Evolutionary conservation across 2,113 vertebrate genomes (phyloP).

Genomic region (Peromyscus polionotus): DNA sequence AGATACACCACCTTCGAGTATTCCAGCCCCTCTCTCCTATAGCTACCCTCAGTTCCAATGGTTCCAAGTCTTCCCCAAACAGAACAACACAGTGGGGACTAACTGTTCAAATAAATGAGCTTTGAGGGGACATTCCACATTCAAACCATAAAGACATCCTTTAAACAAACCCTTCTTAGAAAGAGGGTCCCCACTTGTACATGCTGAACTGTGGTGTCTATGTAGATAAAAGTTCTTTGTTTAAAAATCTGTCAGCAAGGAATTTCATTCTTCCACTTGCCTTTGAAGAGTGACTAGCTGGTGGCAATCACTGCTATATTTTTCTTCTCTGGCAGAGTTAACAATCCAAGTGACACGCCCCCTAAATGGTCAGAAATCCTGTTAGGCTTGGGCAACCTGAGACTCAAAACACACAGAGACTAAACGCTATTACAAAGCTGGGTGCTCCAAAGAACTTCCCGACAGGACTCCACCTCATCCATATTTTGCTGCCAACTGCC

Average conservation of each 20-base stretch:
- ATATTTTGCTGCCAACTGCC: neutral
- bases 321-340: conserved; percentile 38
- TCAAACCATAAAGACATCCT: neutral
- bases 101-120: neutral
- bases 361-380: conserved; percentile 46
- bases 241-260: conserved; percentile 68
- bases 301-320: conserved; percentile 32
- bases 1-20: too few relatives aligned
- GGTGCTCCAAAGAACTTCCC: neutral
- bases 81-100: neutral
- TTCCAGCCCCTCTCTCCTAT: too few relatives aligned
- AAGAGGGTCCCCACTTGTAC: conserved; percentile 32
- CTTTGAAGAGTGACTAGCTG: conserved; percentile 70
- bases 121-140: neutral
- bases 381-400: conserved; percentile 29
- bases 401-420: neutral
- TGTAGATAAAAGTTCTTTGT: conserved; percentile 75
- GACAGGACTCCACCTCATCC: neutral
- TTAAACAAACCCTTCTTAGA: conserved; percentile 65
- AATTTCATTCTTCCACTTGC: conserved; percentile 76
- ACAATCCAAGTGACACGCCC: conserved; percentile 45
- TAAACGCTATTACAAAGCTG: neutral
- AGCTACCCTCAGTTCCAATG: neutral
- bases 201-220: conserved; percentile 38
- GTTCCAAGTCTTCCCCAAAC: neutral